Conservation (phyloP, 2,113 vertebrate species). For the Pelobates fuscus region DNA sequence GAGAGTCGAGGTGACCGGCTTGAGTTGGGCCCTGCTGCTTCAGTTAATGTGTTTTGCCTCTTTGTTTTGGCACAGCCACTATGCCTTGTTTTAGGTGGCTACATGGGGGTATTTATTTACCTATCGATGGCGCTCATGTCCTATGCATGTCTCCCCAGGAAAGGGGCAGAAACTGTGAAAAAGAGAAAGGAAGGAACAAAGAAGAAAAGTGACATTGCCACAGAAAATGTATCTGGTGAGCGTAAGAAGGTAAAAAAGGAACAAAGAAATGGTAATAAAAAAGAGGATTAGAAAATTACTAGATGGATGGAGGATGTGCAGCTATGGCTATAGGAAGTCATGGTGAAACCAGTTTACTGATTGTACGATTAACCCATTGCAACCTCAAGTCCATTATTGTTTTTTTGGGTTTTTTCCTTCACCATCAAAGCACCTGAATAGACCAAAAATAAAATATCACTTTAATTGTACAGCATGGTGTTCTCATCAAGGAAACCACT, state of each 20-base stretch:
- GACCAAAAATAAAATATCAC: too few species aligned
- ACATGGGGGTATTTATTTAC: conserved; percentile 71
- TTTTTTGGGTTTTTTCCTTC: too few species aligned
- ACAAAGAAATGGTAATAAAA: background rate
- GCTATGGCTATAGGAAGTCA: too few species aligned
- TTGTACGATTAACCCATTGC: too few species aligned
- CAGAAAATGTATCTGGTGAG: background rate
- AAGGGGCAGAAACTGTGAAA: background rate
- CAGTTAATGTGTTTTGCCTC: conserved; percentile 75
- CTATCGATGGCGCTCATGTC: conserved; percentile 68
- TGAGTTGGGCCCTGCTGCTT: conserved; percentile 69
- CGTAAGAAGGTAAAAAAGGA: background rate
- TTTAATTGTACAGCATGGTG: too few species aligned
- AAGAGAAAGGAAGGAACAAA: background rate
- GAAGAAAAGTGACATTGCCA: background rate
- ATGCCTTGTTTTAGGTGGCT: conserved; percentile 69
- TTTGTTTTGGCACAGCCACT: conserved; percentile 75
- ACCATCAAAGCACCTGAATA: too few species aligned
- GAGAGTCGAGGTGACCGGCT: conserved; percentile 62
- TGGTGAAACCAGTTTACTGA: too few species aligned
- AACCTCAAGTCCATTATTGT: too few species aligned
- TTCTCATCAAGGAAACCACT: too few species aligned
- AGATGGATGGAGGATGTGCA: too few species aligned
- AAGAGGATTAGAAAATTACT: background rate
- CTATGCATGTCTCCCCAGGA: conserved; percentile 73